Conservation (phyloP, 1,140 invertebrate species). For the Lasioglossum baleicum region DNA sequence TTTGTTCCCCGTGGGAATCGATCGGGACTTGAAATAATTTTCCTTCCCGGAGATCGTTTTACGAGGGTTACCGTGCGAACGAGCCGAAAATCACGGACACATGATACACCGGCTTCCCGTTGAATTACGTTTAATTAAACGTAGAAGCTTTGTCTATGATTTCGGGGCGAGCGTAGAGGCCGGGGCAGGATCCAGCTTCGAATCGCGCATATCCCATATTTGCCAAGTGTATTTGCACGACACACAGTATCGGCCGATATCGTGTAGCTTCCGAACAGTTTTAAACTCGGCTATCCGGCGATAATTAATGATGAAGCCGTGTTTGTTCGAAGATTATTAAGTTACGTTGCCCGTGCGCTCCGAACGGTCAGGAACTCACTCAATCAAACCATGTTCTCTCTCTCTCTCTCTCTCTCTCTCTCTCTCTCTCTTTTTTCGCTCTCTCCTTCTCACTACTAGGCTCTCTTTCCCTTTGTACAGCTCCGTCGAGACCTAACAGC, state of each 20-base stretch:
- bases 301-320: slow-evolving; percentile 64
- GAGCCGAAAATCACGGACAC: slow-evolving; percentile 37
- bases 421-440: background rate
- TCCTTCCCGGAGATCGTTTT: no score
- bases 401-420: background rate
- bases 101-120: slow-evolving; percentile 30
- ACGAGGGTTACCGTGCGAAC: background rate
- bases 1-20: no score
- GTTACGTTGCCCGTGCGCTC: slow-evolving; percentile 48
- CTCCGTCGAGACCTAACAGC: background rate
- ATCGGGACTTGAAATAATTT: no score
- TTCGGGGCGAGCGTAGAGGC: slow-evolving; percentile 24
- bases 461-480: background rate
- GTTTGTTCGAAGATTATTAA: slow-evolving; percentile 67
- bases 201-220: slow-evolving; percentile 45
- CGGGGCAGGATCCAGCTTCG: background rate
- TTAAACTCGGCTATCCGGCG: slow-evolving; percentile 12
- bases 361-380: slow-evolving; percentile 18
- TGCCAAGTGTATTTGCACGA: slow-evolving; percentile 58
- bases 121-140: slow-evolving; percentile 63
- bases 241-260: slow-evolving; percentile 56
- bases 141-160: slow-evolving; percentile 59
- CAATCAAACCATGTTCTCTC: background rate
- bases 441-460: background rate
- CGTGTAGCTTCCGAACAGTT: slow-evolving; percentile 59